phyloP scores from a whole-genome alignment of 2,888 invertebrate species.

The Pachliopta kotzebuea region DNA sequence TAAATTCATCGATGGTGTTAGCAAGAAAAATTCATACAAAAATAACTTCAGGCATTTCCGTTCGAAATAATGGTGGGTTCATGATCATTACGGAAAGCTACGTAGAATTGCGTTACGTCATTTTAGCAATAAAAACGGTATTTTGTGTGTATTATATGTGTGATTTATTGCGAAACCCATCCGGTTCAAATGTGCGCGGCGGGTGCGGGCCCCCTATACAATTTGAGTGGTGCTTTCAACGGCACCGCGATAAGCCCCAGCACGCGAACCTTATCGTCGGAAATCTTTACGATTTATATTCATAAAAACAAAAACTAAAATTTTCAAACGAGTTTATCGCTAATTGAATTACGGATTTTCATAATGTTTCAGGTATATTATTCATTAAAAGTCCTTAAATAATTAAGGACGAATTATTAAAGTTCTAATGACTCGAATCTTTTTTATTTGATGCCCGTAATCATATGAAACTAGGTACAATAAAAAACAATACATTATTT shows the following conservation, averaged over 20 bases:
- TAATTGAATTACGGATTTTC: slow-evolving; percentile 17
- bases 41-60: background rate
- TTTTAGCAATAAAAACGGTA: slow-evolving; percentile 14
- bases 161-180: slow-evolving; percentile 22
- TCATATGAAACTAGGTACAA: too few species aligned
- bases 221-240: slow-evolving; percentile 23
- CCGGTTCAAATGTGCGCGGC: slow-evolving; percentile 11
- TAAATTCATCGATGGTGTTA: too few species aligned
- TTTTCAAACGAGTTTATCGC: background rate
- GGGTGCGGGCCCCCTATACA: slow-evolving; percentile 7
- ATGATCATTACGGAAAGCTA: background rate
- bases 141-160: slow-evolving; percentile 21
- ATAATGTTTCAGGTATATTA: background rate
- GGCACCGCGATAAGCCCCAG: slow-evolving; percentile 13
- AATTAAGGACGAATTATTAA: background rate
- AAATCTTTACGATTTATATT: slow-evolving; percentile 16
- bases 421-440: background rate
- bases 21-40: background rate
- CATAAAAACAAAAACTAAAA: background rate
- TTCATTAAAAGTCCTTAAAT: background rate
- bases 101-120: background rate
- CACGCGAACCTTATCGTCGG: slow-evolving; percentile 24
- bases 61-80: background rate
- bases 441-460: too few species aligned
- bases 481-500: too few species aligned